phyloP scores from a whole-genome alignment of 2,888 invertebrate species.

The Stomorhina lunata region DNA sequence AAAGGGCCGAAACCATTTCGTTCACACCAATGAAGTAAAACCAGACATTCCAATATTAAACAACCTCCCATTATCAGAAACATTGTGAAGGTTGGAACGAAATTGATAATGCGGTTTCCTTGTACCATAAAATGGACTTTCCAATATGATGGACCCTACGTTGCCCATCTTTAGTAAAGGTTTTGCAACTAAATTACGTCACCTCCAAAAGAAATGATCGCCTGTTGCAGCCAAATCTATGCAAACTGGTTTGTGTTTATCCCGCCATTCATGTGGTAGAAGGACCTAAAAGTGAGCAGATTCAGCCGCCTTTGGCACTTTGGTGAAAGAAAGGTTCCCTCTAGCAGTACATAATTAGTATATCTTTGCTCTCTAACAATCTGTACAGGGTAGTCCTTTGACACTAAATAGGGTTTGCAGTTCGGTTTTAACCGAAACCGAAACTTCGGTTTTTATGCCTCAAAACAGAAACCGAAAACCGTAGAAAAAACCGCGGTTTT shows the following conservation, averaged over 20 bases:
- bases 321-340: conserved; percentile 95
- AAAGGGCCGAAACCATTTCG: conserved; percentile 94
- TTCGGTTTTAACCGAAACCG: too few relatives aligned
- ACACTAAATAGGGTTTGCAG: too few relatives aligned
- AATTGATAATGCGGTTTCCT: conserved; percentile 93
- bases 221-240: conserved; percentile 98
- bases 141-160: conserved; percentile 95
- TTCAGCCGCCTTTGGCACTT: conserved; percentile 91
- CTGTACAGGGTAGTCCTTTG: conserved; percentile 90
- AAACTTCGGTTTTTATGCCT: too few relatives aligned
- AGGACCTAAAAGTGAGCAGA: conserved; percentile 92
- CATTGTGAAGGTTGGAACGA: conserved; percentile 95
- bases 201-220: conserved; percentile 96
- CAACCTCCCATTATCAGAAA: conserved; percentile 99
- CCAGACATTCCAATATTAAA: conserved; percentile 94
- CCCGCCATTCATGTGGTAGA: conserved; percentile 90
- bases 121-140: conserved; percentile 97
- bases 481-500: too few relatives aligned
- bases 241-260: conserved; percentile 89
- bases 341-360: conserved; percentile 87
- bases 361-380: conserved; percentile 91
- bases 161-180: conserved; percentile 93
- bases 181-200: conserved; percentile 93
- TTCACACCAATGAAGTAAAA: conserved; percentile 96
- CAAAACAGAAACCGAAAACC: too few relatives aligned